Evolutionary conservation across 2,888 invertebrate species (phyloP).

Genomic region (Leptogaster cylindrica): DNA sequence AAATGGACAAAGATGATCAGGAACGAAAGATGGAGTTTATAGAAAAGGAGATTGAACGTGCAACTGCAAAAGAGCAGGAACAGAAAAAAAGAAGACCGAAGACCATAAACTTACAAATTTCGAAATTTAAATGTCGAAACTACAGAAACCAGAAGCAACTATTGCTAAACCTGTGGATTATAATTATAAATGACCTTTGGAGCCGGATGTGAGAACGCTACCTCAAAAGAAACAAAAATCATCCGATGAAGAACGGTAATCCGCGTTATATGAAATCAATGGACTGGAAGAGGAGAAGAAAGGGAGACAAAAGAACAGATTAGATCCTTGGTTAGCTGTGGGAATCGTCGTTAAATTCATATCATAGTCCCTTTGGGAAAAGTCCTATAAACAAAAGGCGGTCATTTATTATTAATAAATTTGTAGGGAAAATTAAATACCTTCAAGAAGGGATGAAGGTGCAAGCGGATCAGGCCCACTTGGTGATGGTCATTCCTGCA

Average conservation of each 20-base stretch:
- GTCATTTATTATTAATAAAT: conserved; percentile 79
- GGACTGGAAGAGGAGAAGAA: conserved; percentile 76
- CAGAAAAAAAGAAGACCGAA: conserved; percentile 71
- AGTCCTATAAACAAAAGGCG: conserved; percentile 90
- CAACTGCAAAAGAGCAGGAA: too few species aligned
- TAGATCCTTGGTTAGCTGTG: conserved; percentile 86
- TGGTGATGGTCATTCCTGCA: conserved; percentile 96
- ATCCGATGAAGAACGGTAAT: conserved; percentile 43
- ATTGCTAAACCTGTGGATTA: neutral
- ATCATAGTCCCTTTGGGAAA: conserved; percentile 85
- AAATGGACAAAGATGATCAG: conserved; percentile 96
- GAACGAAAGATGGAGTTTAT: conserved; percentile 89
- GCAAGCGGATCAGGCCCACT: conserved; percentile 86
- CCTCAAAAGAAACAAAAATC: conserved; percentile 56
- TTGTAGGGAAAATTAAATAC: conserved; percentile 79
- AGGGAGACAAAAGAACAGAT: conserved; percentile 73
- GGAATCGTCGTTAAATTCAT: conserved; percentile 88
- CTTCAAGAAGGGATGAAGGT: conserved; percentile 76
- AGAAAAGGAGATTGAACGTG: conserved; percentile 81
- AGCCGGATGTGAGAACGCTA: conserved; percentile 44
- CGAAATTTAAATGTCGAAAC: conserved; percentile 62
- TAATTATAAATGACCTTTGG: conserved; percentile 35
- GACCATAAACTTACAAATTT: conserved; percentile 73
- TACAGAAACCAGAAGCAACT: conserved; percentile 54
- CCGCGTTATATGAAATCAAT: conserved; percentile 81